These are phyloP conservation scores for Netelia virgata DNA, from an alignment of 2,888 invertebrate species.

Conservation along the genomic window DNA sequence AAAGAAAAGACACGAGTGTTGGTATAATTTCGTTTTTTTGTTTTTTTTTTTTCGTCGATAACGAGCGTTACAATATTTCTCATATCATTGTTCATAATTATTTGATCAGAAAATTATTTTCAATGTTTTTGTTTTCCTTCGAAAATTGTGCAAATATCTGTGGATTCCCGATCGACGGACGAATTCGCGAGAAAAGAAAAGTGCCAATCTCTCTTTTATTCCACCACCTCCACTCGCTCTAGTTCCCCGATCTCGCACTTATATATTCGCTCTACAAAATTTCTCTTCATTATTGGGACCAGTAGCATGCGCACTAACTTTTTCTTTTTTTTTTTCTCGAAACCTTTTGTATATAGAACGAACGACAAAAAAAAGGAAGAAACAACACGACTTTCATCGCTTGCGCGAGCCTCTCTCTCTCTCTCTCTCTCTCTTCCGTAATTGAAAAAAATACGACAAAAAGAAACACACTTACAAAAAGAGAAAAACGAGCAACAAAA, in stretches of 20 bases:
- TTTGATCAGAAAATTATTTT: not conserved
- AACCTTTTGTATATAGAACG: conserved; percentile 58
- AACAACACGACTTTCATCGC: conserved; percentile 77
- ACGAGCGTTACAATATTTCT: not conserved
- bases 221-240: conserved; percentile 11
- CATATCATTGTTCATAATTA: not conserved
- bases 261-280: conserved; percentile 25
- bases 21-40: not conserved
- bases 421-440: conserved; percentile 72
- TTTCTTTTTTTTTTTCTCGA: conserved; percentile 74
- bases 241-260: conserved; percentile 33
- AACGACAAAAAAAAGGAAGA: conserved; percentile 28
- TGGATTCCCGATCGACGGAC: not conserved
- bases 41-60: not conserved
- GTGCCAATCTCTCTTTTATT: not conserved
- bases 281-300: conserved; percentile 74
- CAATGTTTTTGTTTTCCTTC: not conserved
- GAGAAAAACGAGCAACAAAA: conserved; percentile 20
- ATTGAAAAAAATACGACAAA: conserved; percentile 69
- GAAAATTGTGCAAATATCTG: not conserved
- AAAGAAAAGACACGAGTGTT: not conserved
- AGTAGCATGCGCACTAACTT: conserved; percentile 84
- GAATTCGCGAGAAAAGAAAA: not conserved
- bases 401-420: conserved; percentile 78
- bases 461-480: conserved; percentile 16